Conservation (phyloP, 2,113 vertebrate genomes). For the Nesoenas mayeri region DNA sequence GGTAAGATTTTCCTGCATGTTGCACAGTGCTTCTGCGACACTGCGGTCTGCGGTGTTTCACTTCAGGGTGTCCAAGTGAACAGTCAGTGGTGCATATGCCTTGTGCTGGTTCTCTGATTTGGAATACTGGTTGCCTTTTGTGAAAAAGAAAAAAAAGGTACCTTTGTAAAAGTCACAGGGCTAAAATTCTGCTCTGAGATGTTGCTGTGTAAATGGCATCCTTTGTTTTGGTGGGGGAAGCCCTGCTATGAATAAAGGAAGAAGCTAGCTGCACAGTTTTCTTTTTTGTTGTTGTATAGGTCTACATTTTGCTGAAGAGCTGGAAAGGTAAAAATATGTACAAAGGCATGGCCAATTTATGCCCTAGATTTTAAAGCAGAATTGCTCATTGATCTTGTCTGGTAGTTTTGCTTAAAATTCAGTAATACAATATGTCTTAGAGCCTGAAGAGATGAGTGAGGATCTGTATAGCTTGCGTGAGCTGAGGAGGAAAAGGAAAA, state of each 20-base stretch:
- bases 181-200: neutral
- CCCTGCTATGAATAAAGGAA: neutral
- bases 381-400: constrained; percentile 27
- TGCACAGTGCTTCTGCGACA: neutral
- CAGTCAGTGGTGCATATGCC: accelerated
- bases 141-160: neutral
- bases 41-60: neutral
- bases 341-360: neutral
- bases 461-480: neutral
- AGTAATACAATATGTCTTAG: neutral
- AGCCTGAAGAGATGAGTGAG: constrained; percentile 15
- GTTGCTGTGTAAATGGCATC: neutral
- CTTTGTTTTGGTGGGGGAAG: neutral
- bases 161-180: neutral
- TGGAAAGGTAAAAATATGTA: constrained; percentile 5
- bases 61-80: neutral
- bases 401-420: constrained; percentile 45
- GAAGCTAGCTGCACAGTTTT: neutral
- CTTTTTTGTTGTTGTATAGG: neutral
- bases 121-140: neutral
- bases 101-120: neutral
- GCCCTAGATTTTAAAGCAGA: constrained; percentile 51
- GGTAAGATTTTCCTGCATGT: neutral
- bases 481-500: neutral
- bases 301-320: neutral